These are phyloP conservation scores for Triops cancriformis DNA, from an alignment of 1,140 invertebrate species.

Conservation along the genomic window DNA sequence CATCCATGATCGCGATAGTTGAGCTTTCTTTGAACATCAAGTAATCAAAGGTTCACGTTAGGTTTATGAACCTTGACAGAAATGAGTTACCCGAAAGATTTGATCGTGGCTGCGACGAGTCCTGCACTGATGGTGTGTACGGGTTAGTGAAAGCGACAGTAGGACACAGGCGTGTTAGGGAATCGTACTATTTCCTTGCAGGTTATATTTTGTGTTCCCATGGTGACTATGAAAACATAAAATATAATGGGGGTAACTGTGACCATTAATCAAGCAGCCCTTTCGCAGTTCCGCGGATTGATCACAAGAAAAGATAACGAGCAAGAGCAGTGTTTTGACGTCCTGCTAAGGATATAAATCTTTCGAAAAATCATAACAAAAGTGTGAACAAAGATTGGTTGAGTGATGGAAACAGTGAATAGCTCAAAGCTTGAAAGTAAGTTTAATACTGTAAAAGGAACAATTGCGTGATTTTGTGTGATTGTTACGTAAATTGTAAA, in stretches of 20 bases:
- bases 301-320: too few species aligned
- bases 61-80: not conserved
- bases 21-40: not conserved
- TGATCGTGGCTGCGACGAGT: not conserved
- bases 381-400: too few species aligned
- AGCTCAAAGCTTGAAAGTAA: too few species aligned
- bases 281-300: too few species aligned
- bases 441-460: too few species aligned
- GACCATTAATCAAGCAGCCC: too few species aligned
- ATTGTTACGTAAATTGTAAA: too few species aligned
- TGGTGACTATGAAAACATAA: slow-evolving; percentile 5
- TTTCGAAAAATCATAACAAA: too few species aligned
- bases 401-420: too few species aligned
- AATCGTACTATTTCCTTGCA: not conserved
- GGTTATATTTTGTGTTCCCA: not conserved
- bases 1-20: slow-evolving; percentile 15
- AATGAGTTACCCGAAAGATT: not conserved
- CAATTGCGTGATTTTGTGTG: too few species aligned
- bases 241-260: not conserved
- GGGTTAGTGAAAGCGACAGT: not conserved
- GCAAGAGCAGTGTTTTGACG: too few species aligned
- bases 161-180: not conserved
- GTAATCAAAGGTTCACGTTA: not conserved
- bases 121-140: not conserved
- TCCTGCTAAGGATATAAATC: too few species aligned